Conservation (phyloP, 1,140 invertebrate genomes). For the Dendroctonus ponderosae region DNA sequence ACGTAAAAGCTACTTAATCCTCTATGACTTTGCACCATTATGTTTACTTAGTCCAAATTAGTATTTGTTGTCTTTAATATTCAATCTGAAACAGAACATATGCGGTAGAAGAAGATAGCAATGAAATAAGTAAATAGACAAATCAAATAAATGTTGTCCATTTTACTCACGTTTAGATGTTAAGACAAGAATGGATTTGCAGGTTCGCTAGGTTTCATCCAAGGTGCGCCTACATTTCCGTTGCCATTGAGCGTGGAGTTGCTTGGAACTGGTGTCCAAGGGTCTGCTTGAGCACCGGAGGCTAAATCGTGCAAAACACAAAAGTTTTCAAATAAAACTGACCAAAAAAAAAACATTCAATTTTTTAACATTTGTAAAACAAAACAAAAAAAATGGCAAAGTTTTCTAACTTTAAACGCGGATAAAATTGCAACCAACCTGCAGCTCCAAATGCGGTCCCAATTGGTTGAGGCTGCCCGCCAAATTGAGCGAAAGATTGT, state of each 20-base stretch:
- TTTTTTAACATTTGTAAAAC: slow-evolving; percentile 17
- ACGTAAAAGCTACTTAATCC: slow-evolving; percentile 5
- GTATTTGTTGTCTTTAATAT: slow-evolving; percentile 1
- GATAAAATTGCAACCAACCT: neutral
- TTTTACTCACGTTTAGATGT: slow-evolving; percentile 25
- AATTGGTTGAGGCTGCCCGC: slow-evolving; percentile 15
- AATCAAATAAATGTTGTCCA: neutral
- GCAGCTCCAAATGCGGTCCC: slow-evolving; percentile 21
- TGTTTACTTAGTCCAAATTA: slow-evolving; percentile 17
- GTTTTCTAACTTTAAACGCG: neutral
- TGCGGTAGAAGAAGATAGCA: neutral
- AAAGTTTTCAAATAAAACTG: too few relatives aligned
- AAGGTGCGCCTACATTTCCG: slow-evolving; percentile 32
- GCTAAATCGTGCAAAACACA: slow-evolving; percentile 12
- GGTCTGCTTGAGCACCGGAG: slow-evolving; percentile 33
- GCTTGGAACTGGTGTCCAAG: slow-evolving; percentile 46
- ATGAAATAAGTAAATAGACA: neutral
- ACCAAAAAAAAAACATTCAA: too few relatives aligned
- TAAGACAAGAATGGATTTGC: slow-evolving; percentile 51
- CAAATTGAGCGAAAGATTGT: slow-evolving; percentile 49
- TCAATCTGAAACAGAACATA: slow-evolving; percentile 8
- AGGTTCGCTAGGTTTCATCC: slow-evolving; percentile 46
- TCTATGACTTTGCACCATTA: slow-evolving; percentile 16
- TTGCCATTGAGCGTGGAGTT: slow-evolving; percentile 27
- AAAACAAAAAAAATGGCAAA: neutral